Percentiles rank a stretch among this genome's conserved stretches.
These are phyloP conservation scores for Euplexia lucipara DNA, from an alignment of 2,888 invertebrate genomes.

Conservation along the genomic window DNA sequence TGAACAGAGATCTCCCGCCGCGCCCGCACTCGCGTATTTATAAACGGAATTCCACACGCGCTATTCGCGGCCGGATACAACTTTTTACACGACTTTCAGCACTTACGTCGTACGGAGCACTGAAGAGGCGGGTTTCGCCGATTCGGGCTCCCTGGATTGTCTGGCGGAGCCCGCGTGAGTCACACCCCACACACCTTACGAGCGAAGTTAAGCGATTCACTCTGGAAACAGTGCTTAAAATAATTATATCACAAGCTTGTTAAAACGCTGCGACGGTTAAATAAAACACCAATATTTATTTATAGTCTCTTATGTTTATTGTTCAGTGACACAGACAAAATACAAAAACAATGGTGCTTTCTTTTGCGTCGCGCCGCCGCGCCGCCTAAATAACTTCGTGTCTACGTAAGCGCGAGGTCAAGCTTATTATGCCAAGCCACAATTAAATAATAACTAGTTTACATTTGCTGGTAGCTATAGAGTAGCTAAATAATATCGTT, in stretches of 20 bases:
- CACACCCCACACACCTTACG: conserved; percentile 74
- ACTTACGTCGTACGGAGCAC: conserved; percentile 89
- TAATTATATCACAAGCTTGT: conserved; percentile 74
- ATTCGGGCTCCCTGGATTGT: conserved; percentile 80
- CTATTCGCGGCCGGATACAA: conserved; percentile 88
- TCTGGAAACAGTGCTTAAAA: conserved; percentile 78
- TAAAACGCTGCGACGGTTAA: conserved; percentile 71
- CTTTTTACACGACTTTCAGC: conserved; percentile 91
- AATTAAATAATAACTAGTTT: conserved; percentile 22
- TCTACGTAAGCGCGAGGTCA: conserved; percentile 22
- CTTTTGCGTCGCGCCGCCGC: conserved; percentile 22
- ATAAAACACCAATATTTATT: conserved; percentile 77
- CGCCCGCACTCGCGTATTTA: conserved; percentile 84
- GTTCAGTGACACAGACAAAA: conserved; percentile 71
- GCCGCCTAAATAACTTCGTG: conserved; percentile 30
- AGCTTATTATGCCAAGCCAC: conserved; percentile 15
- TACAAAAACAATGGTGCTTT: conserved; percentile 57
- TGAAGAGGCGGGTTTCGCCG: conserved; percentile 79
- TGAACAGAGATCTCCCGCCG: conserved; percentile 62
- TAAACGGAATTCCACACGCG: conserved; percentile 88
- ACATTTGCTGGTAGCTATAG: conserved; percentile 1
- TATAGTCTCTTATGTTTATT: conserved; percentile 77
- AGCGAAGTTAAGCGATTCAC: conserved; percentile 71
- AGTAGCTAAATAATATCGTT: background rate
- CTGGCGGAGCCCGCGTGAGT: conserved; percentile 84